These are phyloP conservation scores for Steinernema khuongi DNA, from an alignment of 1,140 invertebrate genomes.

Conservation along the genomic window DNA sequence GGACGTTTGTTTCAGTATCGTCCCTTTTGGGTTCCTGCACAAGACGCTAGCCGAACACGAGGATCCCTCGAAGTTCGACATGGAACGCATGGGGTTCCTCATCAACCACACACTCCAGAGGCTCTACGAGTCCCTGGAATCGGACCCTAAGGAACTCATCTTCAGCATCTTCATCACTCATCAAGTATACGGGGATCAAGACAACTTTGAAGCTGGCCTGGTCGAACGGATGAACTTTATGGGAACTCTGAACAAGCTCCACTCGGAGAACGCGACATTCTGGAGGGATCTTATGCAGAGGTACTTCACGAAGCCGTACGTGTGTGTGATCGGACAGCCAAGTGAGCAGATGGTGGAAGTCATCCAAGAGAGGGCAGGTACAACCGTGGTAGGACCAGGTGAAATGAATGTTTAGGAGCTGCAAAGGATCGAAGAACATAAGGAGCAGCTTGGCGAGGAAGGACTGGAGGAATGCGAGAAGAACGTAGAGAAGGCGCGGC, in stretches of 20 bases:
- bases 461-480: constrained; percentile 68
- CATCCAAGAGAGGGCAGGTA: constrained; percentile 62
- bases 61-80: constrained; percentile 67
- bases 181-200: constrained; percentile 72
- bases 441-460: constrained; percentile 65
- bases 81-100: constrained; percentile 70
- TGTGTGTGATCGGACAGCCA: constrained; percentile 62
- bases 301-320: constrained; percentile 66
- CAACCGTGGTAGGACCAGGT: background rate
- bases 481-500: constrained; percentile 68
- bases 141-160: constrained; percentile 66
- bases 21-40: constrained; percentile 32
- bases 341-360: constrained; percentile 59
- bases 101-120: constrained; percentile 71
- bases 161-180: constrained; percentile 74
- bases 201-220: constrained; percentile 69
- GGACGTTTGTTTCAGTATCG: background rate
- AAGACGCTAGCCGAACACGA: constrained; percentile 37
- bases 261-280: constrained; percentile 66
- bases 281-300: constrained; percentile 71
- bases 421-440: constrained; percentile 58
- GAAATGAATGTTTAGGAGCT: constrained; percentile 23
- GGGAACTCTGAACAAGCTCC: constrained; percentile 65
- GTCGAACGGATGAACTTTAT: constrained; percentile 71
- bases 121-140: background rate